phyloP scores from a whole-genome alignment of 2,888 invertebrate species.

The Pachydiplax longipennis region DNA sequence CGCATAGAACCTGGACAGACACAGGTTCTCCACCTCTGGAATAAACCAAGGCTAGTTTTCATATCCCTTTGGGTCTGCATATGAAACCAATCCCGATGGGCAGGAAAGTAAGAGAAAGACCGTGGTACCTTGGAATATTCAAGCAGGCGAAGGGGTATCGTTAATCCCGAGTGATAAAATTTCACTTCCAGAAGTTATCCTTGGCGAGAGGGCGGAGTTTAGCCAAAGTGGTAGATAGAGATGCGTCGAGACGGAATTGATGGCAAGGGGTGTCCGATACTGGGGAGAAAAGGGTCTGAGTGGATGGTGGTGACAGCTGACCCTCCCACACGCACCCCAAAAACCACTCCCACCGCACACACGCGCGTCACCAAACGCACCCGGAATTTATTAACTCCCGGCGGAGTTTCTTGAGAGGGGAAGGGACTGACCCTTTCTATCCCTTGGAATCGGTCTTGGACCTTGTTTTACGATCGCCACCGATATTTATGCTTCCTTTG shows the following conservation, averaged over 20 bases:
- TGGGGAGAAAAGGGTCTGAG: background rate
- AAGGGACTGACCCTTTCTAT: background rate
- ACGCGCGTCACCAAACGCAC: background rate
- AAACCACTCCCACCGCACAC: background rate
- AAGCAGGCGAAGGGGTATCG: background rate
- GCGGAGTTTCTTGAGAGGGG: background rate
- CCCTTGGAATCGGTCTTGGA: background rate
- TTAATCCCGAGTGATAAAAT: background rate
- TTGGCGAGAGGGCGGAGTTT: background rate
- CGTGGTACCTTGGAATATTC: background rate
- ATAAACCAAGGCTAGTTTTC: too few relatives aligned
- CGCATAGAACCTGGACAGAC: too few relatives aligned
- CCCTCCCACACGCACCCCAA: background rate
- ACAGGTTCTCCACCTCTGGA: too few relatives aligned
- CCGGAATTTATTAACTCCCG: conserved; percentile 24
- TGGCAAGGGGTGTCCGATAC: background rate
- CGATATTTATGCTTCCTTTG: background rate
- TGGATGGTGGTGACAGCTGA: conserved; percentile 29
- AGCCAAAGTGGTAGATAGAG: background rate
- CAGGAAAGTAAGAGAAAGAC: too few relatives aligned
- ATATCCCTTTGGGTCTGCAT: too few relatives aligned
- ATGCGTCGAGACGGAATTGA: background rate
- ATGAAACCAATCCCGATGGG: too few relatives aligned
- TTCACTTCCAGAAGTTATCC: background rate
- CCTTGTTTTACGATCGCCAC: background rate